These are phyloP conservation scores for Mythimna pallens DNA, from an alignment of 2,888 invertebrate genomes.

Conservation along the genomic window DNA sequence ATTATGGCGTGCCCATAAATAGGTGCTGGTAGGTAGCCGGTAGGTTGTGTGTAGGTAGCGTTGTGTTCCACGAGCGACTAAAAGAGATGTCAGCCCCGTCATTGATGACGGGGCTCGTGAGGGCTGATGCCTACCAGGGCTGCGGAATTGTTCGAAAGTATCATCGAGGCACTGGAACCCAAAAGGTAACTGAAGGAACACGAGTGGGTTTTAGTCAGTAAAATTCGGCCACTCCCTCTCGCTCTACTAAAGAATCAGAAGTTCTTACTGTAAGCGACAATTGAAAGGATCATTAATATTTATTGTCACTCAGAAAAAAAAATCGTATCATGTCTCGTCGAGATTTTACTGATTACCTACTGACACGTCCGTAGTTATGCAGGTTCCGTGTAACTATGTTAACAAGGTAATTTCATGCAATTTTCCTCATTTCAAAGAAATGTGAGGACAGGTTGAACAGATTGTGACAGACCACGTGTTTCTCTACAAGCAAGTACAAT, in stretches of 20 bases:
- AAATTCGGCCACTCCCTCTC: too few species aligned
- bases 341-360: slow-evolving; percentile 1
- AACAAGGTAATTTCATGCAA: slow-evolving; percentile 43
- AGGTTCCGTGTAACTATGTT: slow-evolving; percentile 40
- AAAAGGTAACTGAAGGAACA: too few species aligned
- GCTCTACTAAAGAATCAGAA: not conserved
- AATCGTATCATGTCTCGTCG: not conserved
- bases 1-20: too few species aligned
- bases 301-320: slow-evolving; percentile 1
- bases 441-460: slow-evolving; percentile 26
- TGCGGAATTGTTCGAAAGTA: too few species aligned
- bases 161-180: too few species aligned
- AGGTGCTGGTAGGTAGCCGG: too few species aligned
- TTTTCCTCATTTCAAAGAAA: slow-evolving; percentile 55
- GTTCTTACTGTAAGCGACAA: not conserved
- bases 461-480: slow-evolving; percentile 16
- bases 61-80: too few species aligned
- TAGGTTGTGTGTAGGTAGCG: too few species aligned
- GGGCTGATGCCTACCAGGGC: too few species aligned
- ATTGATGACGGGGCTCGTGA: too few species aligned
- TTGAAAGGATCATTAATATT: not conserved
- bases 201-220: too few species aligned
- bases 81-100: too few species aligned
- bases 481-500: slow-evolving; percentile 6
- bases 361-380: slow-evolving; percentile 25